Percentiles rank a stretch among this genome's conserved stretches.
These are phyloP conservation scores for Phengaris alcon DNA, from an alignment of 2,888 invertebrate genomes.

Conservation along the genomic window DNA sequence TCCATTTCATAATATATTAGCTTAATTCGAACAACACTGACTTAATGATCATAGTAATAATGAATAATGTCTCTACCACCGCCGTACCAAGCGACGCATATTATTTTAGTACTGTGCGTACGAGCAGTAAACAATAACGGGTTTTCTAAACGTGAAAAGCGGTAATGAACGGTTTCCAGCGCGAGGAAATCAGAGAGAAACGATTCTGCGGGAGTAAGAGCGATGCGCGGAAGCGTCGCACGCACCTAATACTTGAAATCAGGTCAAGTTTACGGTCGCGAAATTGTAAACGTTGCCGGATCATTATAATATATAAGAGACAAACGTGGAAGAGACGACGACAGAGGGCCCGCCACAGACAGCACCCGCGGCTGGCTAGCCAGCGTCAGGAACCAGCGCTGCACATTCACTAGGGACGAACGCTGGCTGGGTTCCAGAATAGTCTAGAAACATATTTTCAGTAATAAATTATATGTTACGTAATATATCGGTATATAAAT, in stretches of 20 bases:
- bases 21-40: too few relatives aligned
- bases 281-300: too few relatives aligned
- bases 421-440: conserved; percentile 84
- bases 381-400: conserved; percentile 96
- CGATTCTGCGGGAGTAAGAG: too few relatives aligned
- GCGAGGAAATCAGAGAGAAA: conserved; percentile 42
- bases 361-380: conserved; percentile 91
- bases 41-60: too few relatives aligned
- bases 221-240: conserved; percentile 6
- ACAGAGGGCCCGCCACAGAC: conserved; percentile 82
- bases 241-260: background rate
- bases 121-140: conserved; percentile 37
- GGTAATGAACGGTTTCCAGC: conserved; percentile 37
- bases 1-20: too few relatives aligned
- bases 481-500: too few relatives aligned
- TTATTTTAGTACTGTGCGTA: background rate
- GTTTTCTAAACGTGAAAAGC: conserved; percentile 48
- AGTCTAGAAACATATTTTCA: conserved; percentile 56
- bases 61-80: too few relatives aligned
- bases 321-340: too few relatives aligned
- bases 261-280: background rate
- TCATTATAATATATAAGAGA: too few relatives aligned
- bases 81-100: too few relatives aligned
- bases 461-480: too few relatives aligned
- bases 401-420: conserved; percentile 85